phyloP scores from a whole-genome alignment of 2,888 invertebrate species.

The Barypeithes pellucidus region DNA sequence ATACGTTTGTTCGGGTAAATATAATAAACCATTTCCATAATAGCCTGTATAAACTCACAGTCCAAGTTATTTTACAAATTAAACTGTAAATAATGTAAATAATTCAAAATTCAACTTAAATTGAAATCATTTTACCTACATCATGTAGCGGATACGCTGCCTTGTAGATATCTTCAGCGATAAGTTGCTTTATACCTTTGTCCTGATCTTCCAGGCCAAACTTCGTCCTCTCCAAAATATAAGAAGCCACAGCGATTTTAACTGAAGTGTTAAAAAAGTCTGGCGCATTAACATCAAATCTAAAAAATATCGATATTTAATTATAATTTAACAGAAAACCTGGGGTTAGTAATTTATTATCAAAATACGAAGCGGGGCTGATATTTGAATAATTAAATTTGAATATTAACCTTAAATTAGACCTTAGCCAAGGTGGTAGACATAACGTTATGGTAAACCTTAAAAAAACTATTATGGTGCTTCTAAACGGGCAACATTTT shows the following conservation, averaged over 20 bases:
- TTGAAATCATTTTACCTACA: slow-evolving; percentile 71
- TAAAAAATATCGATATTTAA: slow-evolving; percentile 63
- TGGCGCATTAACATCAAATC: slow-evolving; percentile 79
- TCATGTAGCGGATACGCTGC: slow-evolving; percentile 86
- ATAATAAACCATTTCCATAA: too few species aligned
- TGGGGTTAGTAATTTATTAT: slow-evolving; percentile 28
- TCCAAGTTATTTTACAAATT: too few species aligned
- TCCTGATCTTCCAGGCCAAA: slow-evolving; percentile 75
- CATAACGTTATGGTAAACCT: too few species aligned
- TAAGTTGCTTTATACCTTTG: slow-evolving; percentile 80
- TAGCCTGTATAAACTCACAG: too few species aligned
- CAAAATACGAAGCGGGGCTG: too few species aligned
- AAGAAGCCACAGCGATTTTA: slow-evolving; percentile 80
- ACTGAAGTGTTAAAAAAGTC: slow-evolving; percentile 80
- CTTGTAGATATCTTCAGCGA: slow-evolving; percentile 78
- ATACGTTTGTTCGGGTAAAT: too few species aligned
- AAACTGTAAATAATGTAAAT: too few species aligned
- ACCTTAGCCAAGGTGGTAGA: too few species aligned
- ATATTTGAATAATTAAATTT: too few species aligned
- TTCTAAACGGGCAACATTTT: too few species aligned
- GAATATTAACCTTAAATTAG: too few species aligned
- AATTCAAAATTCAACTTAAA: too few species aligned
- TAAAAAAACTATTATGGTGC: background rate
- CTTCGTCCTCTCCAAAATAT: slow-evolving; percentile 82
- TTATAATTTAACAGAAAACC: background rate